These are phyloP conservation scores for Bubalus kerabau DNA, from an alignment of 2,113 vertebrate genomes.

Conservation along the genomic window DNA sequence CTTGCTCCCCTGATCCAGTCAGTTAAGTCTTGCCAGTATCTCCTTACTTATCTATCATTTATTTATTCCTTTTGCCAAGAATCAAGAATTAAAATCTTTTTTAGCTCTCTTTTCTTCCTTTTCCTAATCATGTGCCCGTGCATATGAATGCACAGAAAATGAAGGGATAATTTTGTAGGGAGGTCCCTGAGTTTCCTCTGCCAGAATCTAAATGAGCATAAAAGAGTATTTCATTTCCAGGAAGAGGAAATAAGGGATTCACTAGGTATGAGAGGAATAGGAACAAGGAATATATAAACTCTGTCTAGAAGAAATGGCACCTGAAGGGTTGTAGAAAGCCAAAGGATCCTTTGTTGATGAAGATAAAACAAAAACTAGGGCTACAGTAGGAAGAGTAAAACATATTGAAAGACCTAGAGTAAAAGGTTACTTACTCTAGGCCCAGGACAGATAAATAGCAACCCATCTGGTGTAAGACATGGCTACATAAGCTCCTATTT, in stretches of 20 bases:
- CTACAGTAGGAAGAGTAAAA: background rate
- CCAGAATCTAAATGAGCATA: background rate
- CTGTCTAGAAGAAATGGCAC: background rate
- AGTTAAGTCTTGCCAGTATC: background rate
- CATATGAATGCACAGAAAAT: background rate
- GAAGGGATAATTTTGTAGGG: background rate
- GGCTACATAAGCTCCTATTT: background rate
- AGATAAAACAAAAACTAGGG: background rate
- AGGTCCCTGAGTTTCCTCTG: background rate
- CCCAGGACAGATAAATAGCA: background rate
- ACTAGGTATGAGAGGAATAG: background rate
- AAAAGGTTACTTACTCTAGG: background rate
- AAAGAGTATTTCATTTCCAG: background rate
- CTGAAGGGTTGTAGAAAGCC: background rate
- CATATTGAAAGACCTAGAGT: background rate
- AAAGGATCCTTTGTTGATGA: background rate
- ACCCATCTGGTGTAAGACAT: background rate
- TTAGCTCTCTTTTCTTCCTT: background rate
- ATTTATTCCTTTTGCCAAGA: slow-evolving; percentile 7
- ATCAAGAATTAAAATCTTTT: background rate
- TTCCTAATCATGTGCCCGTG: background rate
- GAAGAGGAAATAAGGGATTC: slow-evolving; percentile 14
- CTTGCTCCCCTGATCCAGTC: background rate
- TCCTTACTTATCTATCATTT: background rate
- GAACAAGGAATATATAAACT: background rate